A percentile compares a stretch with the other conserved stretches of the same genome.
These are phyloP conservation scores for Lacanobia oleracea DNA, from an alignment of 2,888 invertebrate species.

Conservation along the genomic window DNA sequence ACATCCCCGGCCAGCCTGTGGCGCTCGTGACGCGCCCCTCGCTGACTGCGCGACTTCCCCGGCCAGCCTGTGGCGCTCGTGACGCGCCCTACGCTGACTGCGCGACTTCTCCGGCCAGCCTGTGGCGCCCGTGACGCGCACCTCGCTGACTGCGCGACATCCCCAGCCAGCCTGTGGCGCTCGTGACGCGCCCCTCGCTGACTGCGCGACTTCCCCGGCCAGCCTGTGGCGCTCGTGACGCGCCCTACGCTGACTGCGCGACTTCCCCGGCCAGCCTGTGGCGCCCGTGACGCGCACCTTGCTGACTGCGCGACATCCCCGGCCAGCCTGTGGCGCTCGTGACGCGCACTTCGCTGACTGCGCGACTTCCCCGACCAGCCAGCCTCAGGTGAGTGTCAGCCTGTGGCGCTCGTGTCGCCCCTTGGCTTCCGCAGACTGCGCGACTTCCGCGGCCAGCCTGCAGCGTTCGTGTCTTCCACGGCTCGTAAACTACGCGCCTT, in stretches of 20 bases:
- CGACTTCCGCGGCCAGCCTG: not conserved
- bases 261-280: not conserved
- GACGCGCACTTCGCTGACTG: not conserved
- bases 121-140: not conserved
- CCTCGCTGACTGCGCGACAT: not conserved
- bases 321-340: not conserved
- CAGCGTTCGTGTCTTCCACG: not conserved
- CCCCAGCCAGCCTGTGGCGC: not conserved
- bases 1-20: not conserved
- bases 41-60: not conserved
- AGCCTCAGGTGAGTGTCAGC: not conserved
- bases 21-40: not conserved
- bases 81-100: not conserved
- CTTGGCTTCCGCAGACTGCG: constrained; percentile 1
- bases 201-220: not conserved
- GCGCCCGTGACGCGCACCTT: not conserved
- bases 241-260: not conserved
- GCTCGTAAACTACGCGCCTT: not conserved
- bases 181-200: not conserved
- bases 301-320: not conserved
- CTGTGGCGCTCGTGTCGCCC: not conserved
- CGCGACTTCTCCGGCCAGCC: not conserved
- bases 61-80: not conserved
- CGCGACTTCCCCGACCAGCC: not conserved
- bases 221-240: not conserved